Evolutionary conservation across 2,888 invertebrate species (phyloP).

Genomic region (Polymixis flavicincta): DNA sequence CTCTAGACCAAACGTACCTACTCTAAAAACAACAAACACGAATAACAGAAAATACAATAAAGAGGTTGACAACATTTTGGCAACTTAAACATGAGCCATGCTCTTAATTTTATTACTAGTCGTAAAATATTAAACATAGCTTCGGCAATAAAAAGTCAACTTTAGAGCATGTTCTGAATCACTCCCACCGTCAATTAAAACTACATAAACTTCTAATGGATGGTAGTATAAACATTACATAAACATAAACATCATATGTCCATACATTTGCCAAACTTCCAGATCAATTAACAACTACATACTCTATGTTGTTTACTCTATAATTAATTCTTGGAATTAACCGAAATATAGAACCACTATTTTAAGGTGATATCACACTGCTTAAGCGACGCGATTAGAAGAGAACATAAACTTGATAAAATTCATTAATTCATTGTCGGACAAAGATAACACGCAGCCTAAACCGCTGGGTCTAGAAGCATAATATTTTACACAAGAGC

Average conservation of each 20-base stretch:
- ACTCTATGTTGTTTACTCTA: conserved; percentile 24
- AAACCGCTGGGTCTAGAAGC: too few relatives aligned
- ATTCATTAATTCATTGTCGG: too few relatives aligned
- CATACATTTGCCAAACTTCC: conserved; percentile 31
- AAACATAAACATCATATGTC: conserved; percentile 21
- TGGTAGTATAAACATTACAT: conserved; percentile 26
- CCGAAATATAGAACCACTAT: conserved; percentile 1
- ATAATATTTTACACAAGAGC: too few relatives aligned
- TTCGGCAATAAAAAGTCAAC: conserved; percentile 28
- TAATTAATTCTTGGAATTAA: conserved; percentile 24
- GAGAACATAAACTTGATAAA: not conserved
- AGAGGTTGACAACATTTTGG: conserved; percentile 9
- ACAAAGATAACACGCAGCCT: too few relatives aligned
- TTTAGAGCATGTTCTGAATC: conserved; percentile 27
- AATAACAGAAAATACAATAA: not conserved
- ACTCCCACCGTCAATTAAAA: conserved; percentile 49
- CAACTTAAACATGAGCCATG: not conserved
- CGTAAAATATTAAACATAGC: conserved; percentile 38
- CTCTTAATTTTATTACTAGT: conserved; percentile 23
- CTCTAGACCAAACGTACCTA: too few relatives aligned
- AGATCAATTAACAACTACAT: conserved; percentile 44
- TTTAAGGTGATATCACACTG: conserved; percentile 33
- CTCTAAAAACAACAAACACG: not conserved
- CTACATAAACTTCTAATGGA: conserved; percentile 42
- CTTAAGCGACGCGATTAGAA: not conserved